phyloP scores from a whole-genome alignment of 2,888 invertebrate genomes.

The Tineola bisselliella region DNA sequence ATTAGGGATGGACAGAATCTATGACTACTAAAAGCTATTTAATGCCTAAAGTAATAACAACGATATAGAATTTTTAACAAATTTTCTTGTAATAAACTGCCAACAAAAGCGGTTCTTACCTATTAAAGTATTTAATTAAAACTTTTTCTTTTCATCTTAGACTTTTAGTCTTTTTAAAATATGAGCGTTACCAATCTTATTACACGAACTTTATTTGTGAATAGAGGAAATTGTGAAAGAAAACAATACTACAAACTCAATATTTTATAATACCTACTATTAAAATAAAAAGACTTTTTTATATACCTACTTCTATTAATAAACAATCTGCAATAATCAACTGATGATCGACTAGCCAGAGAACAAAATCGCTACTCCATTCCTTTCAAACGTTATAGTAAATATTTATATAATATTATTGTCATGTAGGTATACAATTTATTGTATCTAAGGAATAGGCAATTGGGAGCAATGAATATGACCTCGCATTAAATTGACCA shows the following conservation, averaged over 20 bases:
- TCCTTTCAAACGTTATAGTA: no score
- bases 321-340: no score
- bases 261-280: no score
- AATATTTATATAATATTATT: no score
- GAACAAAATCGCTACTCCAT: no score
- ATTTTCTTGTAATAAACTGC: neutral
- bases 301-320: no score
- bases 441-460: constrained; percentile 30
- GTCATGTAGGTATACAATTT: neutral
- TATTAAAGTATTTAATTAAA: neutral
- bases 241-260: neutral
- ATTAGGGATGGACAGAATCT: no score
- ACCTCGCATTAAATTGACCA: constrained; percentile 29
- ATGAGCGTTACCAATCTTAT: neutral
- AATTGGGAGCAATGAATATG: constrained; percentile 54
- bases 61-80: no score
- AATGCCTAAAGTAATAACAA: no score
- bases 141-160: neutral
- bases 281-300: no score
- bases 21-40: no score
- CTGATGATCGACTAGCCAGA: no score
- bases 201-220: neutral
- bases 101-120: neutral
- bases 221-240: neutral
- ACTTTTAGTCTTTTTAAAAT: neutral